Evolutionary conservation across 30 jellyfish, hydroid and myxozoan genomes (phyloP).

Genomic region (Aurelia aurita): DNA sequence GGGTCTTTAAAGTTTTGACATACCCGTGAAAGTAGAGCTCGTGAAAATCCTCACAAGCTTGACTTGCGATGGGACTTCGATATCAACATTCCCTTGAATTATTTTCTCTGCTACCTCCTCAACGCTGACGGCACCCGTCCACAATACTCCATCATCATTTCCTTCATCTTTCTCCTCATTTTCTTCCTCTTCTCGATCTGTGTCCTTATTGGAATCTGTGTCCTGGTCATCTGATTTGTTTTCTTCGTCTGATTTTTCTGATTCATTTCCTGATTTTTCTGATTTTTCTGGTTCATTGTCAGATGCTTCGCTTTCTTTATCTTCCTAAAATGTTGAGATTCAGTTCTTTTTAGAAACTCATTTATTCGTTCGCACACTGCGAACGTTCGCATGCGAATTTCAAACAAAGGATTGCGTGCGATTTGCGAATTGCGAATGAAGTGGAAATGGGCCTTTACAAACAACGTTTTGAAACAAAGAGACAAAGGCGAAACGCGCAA

Average conservation of each 20-base stretch:
- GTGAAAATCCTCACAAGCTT: constrained; percentile 86
- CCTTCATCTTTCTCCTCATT: constrained; percentile 15
- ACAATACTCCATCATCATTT: constrained; percentile 6
- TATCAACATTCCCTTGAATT: constrained; percentile 59
- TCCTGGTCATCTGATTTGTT: constrained; percentile 16
- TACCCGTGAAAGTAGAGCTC: constrained; percentile 98
- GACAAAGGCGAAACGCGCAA: too few relatives aligned
- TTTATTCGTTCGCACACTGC: too few relatives aligned
- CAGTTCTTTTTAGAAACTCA: too few relatives aligned
- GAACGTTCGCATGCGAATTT: too few relatives aligned
- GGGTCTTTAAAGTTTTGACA: too few relatives aligned
- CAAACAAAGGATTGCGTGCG: too few relatives aligned
- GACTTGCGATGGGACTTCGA: constrained; percentile 84
- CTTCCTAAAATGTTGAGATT: too few relatives aligned
- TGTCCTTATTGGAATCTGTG: constrained; percentile 23
- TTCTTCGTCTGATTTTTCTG: constrained; percentile 12
- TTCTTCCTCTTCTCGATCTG: background rate
- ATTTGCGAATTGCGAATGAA: too few relatives aligned
- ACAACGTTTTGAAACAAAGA: too few relatives aligned
- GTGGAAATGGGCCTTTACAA: too few relatives aligned
- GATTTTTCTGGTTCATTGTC: too few relatives aligned
- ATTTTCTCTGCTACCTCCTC: constrained; percentile 19
- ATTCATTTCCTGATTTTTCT: background rate
- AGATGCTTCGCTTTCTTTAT: too few relatives aligned
- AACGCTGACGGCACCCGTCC: background rate